phyloP scores from a whole-genome alignment of 2,888 invertebrate genomes.

The Aethes cnicana region DNA sequence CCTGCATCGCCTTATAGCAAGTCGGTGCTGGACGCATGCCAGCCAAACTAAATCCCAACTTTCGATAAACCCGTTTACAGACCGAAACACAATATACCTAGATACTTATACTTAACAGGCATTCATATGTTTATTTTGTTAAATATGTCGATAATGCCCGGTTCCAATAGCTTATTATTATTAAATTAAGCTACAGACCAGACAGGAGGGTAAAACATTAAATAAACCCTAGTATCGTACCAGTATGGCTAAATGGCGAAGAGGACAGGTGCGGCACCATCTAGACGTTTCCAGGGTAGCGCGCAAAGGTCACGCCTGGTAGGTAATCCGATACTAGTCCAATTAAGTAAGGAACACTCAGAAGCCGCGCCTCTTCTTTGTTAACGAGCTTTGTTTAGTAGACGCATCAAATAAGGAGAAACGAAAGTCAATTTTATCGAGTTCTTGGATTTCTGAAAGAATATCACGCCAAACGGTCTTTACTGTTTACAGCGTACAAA shows the following conservation, averaged over 20 bases:
- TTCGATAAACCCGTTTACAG: not conserved
- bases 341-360: slow-evolving; percentile 50
- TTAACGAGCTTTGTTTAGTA: slow-evolving; percentile 12
- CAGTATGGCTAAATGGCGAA: slow-evolving; percentile 36
- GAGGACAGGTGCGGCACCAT: slow-evolving; percentile 51
- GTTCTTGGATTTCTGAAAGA: not conserved
- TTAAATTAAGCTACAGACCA: no score
- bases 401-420: not conserved
- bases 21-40: slow-evolving; percentile 47
- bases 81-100: no score
- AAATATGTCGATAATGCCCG: no score
- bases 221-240: slow-evolving; percentile 2
- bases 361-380: slow-evolving; percentile 39
- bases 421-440: not conserved
- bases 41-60: slow-evolving; percentile 33
- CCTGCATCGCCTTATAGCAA: slow-evolving; percentile 63
- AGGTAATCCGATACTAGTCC: slow-evolving; percentile 54
- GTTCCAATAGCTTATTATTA: no score
- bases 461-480: not conserved
- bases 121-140: no score
- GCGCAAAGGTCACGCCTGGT: slow-evolving; percentile 57
- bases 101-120: no score
- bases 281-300: slow-evolving; percentile 46
- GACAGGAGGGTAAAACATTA: not conserved
- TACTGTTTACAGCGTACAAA: not conserved